phyloP scores from a whole-genome alignment of 1,140 invertebrate species.

The Drosophila hydei region DNA sequence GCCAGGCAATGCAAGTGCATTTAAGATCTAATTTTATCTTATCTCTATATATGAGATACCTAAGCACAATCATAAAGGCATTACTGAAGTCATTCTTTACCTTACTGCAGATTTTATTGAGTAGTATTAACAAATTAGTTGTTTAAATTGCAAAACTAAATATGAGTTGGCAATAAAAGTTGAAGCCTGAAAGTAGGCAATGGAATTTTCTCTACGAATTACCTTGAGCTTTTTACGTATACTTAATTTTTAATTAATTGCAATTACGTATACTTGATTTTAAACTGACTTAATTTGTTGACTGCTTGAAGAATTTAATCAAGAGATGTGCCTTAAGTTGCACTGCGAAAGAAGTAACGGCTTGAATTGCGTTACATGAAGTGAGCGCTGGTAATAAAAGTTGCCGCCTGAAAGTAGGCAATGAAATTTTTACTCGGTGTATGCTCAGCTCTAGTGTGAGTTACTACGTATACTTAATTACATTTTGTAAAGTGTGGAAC shows the following conservation, averaged over 20 bases:
- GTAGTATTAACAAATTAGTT: background rate
- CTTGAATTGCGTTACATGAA: too few species aligned
- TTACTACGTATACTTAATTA: background rate
- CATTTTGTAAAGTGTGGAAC: background rate
- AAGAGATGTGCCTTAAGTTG: too few species aligned
- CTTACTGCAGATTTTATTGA: background rate
- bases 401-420: constrained; percentile 3
- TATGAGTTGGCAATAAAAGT: background rate
- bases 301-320: too few species aligned
- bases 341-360: too few species aligned
- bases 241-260: too few species aligned
- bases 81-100: background rate
- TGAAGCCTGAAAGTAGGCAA: background rate
- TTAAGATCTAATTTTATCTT: constrained; percentile 14
- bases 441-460: too few species aligned
- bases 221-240: too few species aligned
- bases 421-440: background rate
- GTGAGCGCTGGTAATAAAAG: background rate
- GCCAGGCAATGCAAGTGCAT: constrained; percentile 4
- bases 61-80: constrained; percentile 2
- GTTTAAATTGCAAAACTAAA: background rate
- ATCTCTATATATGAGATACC: background rate
- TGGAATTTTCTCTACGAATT: too few species aligned
- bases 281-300: too few species aligned
- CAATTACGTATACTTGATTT: too few species aligned